phyloP scores from a whole-genome alignment of 2,888 invertebrate species.

The Diaprepes abbreviatus region DNA sequence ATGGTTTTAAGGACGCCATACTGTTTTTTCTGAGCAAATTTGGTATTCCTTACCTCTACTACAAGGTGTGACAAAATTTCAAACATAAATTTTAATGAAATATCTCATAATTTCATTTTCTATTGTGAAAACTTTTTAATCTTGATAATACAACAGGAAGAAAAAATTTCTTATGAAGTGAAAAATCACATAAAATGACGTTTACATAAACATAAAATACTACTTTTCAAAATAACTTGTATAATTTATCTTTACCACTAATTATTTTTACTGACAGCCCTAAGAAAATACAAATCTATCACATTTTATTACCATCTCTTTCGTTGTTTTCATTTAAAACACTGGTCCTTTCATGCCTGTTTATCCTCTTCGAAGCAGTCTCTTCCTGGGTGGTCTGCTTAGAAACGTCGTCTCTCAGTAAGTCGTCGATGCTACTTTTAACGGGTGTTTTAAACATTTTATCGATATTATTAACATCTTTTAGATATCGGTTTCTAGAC shows the following conservation, averaged over 20 bases:
- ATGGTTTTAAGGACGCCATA: too few relatives aligned
- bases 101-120: too few relatives aligned
- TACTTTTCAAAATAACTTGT: background rate
- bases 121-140: too few relatives aligned
- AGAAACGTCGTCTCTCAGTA: background rate
- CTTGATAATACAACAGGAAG: too few relatives aligned
- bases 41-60: too few relatives aligned
- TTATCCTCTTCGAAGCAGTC: background rate
- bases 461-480: constrained; percentile 4
- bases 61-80: too few relatives aligned
- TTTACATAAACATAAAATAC: background rate
- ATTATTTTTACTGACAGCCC: background rate
- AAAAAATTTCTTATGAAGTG: too few relatives aligned
- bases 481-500: background rate
- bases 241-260: background rate
- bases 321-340: constrained; percentile 2
- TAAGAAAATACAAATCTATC: background rate
- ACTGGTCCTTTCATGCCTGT: background rate
- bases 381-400: constrained; percentile 1
- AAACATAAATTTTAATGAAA: too few relatives aligned
- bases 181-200: too few relatives aligned
- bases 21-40: too few relatives aligned
- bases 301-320: constrained; percentile 5
- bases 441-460: background rate
- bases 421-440: constrained; percentile 4